Evolutionary conservation across 2,888 invertebrate genomes (phyloP).

Genomic region (Anarsia innoxiella): DNA sequence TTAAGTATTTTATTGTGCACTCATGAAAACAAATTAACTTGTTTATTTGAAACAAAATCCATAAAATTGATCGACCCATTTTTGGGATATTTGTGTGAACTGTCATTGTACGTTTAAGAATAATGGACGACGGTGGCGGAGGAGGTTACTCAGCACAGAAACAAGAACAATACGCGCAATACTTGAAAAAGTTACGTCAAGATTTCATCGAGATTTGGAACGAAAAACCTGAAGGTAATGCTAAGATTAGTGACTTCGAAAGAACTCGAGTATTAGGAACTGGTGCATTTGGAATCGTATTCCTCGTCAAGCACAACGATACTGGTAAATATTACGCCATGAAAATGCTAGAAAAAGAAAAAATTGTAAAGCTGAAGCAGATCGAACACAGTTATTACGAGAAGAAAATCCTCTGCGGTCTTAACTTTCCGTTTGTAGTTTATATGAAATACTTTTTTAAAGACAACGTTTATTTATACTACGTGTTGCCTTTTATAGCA

Average conservation of each 20-base stretch:
- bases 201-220: conserved; percentile 62
- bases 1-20: too few species aligned
- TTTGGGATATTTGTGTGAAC: too few species aligned
- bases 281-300: conserved; percentile 93
- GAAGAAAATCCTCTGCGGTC: conserved; percentile 88
- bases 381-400: conserved; percentile 92
- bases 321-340: conserved; percentile 84
- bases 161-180: conserved; percentile 50
- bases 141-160: conserved; percentile 42
- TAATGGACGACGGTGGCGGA: too few species aligned
- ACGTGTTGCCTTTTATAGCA: conserved; percentile 85
- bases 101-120: too few species aligned
- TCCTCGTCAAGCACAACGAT: conserved; percentile 77
- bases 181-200: conserved; percentile 46
- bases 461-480: conserved; percentile 88
- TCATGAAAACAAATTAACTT: too few species aligned
- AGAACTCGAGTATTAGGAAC: conserved; percentile 85
- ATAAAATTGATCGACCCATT: too few species aligned
- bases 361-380: conserved; percentile 90
- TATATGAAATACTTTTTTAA: conserved; percentile 89
- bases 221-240: conserved; percentile 35
- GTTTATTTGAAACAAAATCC: too few species aligned
- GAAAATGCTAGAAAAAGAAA: conserved; percentile 91
- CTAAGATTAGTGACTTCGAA: conserved; percentile 78
- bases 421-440: conserved; percentile 92